Base-by-base conservation (phyloP, 2,797 vertebrate species). In the Protosalanx chinensis region DNA sequence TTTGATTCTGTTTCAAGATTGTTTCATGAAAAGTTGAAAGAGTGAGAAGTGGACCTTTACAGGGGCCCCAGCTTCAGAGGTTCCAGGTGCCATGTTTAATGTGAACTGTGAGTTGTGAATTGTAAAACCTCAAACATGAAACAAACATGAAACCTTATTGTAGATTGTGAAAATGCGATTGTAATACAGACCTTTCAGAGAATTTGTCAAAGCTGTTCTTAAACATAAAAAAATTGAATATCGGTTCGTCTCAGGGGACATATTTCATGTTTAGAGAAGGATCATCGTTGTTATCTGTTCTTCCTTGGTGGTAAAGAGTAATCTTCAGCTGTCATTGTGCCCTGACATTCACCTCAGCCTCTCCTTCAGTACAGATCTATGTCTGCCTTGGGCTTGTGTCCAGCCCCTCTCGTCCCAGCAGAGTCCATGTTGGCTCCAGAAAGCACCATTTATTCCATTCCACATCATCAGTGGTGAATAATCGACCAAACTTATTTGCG, bases 401-500 rank as follows among this genome's bases (percentile, higher is more conserved):
- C 30, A 6, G 8, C 5, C 27, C 8, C 33, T 5, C 15, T 13
- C 18, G 1, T 32, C 33, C 33, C 62, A 6, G 18, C 51, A 3
- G 15, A 5, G 0, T n/a, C 18, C 41, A 46, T 46, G 7, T 6
- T 16, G 60, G 60, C 60, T 32, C 29, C 15, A 30, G 60, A 62
- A 15, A 30, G 30, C 30, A 37, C 16, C n/a, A 3, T 13, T 46
- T 8, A 65, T 8, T 41, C 23, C 20, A 30, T 51, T 65, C 6
- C 64, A 66, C 64, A 66, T 49, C 15, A 66, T 29, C 37, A 66
- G 64, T 23, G 16, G 20, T 5, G 37, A 29, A 66, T 66, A 49
- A 66, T 66, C 41, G 16, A 49, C 41, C 15, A 20, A 49, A 66
- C 15, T 0, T 51, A 49, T 66, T 51, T 66, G 23, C 64, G 8